Evolutionary conservation across 2,888 invertebrate species (phyloP).

Genomic region (Drosophila antonietae): DNA sequence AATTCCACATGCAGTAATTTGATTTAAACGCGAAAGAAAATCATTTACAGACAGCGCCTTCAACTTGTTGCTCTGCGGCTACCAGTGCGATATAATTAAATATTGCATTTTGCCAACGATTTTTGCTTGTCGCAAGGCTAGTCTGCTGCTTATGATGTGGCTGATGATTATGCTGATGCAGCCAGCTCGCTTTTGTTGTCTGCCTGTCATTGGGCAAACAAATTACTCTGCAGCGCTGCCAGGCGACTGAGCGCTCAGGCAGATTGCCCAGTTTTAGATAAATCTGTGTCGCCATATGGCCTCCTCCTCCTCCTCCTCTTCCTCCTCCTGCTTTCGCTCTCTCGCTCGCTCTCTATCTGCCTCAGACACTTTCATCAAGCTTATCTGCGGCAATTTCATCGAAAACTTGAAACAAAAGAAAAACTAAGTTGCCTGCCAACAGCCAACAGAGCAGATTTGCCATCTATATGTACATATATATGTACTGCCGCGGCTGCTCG

Average conservation of each 20-base stretch:
- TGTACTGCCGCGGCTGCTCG: background rate
- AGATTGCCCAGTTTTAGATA: constrained; percentile 77
- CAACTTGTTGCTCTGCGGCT: constrained; percentile 32
- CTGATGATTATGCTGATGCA: constrained; percentile 1
- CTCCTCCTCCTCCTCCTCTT: background rate
- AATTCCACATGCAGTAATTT: constrained; percentile 51
- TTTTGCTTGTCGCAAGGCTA: background rate
- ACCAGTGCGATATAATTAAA: constrained; percentile 44
- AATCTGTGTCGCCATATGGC: constrained; percentile 47
- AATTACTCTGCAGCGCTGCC: constrained; percentile 56
- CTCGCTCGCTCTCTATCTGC: constrained; percentile 9
- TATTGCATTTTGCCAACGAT: constrained; percentile 22
- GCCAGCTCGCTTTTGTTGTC: constrained; percentile 21
- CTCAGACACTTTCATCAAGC: constrained; percentile 74
- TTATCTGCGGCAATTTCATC: constrained; percentile 75
- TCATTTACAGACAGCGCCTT: constrained; percentile 23
- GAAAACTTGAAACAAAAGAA: constrained; percentile 41
- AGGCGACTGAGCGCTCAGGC: constrained; percentile 52
- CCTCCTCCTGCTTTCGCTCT: background rate
- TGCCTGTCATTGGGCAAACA: constrained; percentile 65
- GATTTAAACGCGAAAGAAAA: constrained; percentile 20
- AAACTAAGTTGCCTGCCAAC: constrained; percentile 40
- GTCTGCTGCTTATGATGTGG: constrained; percentile 18
- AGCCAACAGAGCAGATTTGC: constrained; percentile 19
- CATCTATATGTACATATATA: background rate